Evolutionary conservation across 2,797 vertebrate genomes (phyloP).

Genomic region (Cryptoblepharus egeriae): DNA sequence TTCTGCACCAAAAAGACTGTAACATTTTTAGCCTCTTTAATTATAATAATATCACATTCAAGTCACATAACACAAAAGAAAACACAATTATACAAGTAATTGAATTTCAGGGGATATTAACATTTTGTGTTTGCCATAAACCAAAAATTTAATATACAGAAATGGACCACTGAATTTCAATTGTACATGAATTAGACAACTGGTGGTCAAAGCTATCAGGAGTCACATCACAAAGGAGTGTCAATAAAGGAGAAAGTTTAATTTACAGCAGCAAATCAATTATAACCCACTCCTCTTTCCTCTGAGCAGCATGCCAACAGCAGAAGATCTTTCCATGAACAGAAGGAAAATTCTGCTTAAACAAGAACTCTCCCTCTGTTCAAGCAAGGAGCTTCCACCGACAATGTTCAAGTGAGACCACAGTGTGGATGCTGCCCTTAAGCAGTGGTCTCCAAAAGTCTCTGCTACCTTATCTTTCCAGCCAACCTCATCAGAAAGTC

Average conservation of each 20-base stretch:
- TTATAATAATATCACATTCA: conserved; percentile 13
- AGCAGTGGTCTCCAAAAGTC: too few relatives aligned
- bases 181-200: neutral
- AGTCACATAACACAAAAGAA: conserved; percentile 23
- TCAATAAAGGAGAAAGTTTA: neutral
- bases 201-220: neutral
- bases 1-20: neutral
- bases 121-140: conserved; percentile 7
- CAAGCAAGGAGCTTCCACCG: too few relatives aligned
- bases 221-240: neutral
- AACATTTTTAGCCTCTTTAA: conserved; percentile 15
- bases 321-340: too few relatives aligned
- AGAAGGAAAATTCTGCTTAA: too few relatives aligned
- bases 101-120: neutral
- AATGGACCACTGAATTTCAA: neutral
- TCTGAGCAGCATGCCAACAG: too few relatives aligned
- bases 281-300: neutral
- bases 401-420: too few relatives aligned
- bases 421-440: too few relatives aligned
- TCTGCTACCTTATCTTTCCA: too few relatives aligned
- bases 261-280: too few relatives aligned
- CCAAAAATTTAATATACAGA: conserved; percentile 4
- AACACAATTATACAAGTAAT: conserved; percentile 14
- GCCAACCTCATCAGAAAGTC: too few relatives aligned
- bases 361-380: too few relatives aligned